These are phyloP conservation scores for Tinea trinotella DNA, from an alignment of 2,888 invertebrate genomes.

Conservation along the genomic window DNA sequence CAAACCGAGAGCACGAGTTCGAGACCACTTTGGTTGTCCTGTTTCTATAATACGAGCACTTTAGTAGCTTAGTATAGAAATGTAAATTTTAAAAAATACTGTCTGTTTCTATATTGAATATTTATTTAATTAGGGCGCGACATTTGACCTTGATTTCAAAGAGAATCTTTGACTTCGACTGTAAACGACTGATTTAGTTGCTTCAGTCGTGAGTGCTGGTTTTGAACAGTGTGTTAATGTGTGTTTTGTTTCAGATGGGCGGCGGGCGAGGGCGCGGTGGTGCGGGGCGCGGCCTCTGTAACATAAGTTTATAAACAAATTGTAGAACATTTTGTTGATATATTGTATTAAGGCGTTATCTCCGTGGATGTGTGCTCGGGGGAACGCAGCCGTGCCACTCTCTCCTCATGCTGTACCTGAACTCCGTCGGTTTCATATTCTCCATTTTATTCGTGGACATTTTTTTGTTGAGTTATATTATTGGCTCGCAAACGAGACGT, in stretches of 20 bases:
- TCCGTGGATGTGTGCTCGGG: conserved; percentile 45
- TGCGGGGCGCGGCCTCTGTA: conserved; percentile 30
- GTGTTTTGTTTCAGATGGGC: conserved; percentile 41
- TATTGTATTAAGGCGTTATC: conserved; percentile 60
- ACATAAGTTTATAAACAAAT: conserved; percentile 32
- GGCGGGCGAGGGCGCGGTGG: conserved; percentile 32
- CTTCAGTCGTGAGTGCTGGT: no score
- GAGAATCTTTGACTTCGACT: no score
- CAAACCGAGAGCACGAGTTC: no score
- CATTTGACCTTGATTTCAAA: no score
- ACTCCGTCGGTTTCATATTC: not conserved
- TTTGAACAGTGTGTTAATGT: not conserved
- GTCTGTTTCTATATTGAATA: no score
- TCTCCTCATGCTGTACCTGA: not conserved
- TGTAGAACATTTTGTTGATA: conserved; percentile 68
- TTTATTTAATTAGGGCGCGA: no score
- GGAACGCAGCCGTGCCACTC: not conserved
- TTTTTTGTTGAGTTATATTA: not conserved
- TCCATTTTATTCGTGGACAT: not conserved
- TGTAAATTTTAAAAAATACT: no score
- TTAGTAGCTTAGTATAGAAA: no score
- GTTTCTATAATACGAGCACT: no score
- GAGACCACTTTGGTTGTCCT: no score
- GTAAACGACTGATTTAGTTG: no score
- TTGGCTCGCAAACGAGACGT: conserved; percentile 20